Percentiles rank a stretch among this genome's conserved stretches.
Conservation (phyloP, 2,113 vertebrate species). For the Dendropsophus ebraccatus region DNA sequence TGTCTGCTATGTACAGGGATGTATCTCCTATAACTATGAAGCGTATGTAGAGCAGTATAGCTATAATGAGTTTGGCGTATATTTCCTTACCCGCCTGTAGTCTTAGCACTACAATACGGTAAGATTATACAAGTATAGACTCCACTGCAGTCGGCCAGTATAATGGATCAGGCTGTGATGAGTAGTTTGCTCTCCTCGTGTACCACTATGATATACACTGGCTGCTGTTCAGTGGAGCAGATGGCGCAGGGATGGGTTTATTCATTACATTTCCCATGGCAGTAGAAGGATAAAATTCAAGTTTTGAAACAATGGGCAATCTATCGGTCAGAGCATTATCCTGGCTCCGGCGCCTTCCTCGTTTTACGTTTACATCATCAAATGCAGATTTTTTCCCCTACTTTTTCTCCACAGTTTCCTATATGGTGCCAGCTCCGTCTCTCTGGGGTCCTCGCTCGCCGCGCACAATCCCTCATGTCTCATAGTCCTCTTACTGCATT, state of each 20-base stretch:
- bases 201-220: slow-evolving; percentile 33
- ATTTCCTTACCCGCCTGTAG: background rate
- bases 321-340: slow-evolving; percentile 29
- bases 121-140: background rate
- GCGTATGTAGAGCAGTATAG: background rate
- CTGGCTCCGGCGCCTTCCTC: slow-evolving; percentile 8
- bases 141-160: background rate
- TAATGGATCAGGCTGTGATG: background rate
- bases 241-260: slow-evolving; percentile 48
- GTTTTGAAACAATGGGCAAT: slow-evolving; percentile 43
- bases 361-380: slow-evolving; percentile 33
- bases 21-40: no score
- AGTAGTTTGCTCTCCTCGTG: slow-evolving; percentile 10
- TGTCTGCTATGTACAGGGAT: no score
- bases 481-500: slow-evolving; percentile 23
- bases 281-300: slow-evolving; percentile 40
- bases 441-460: background rate
- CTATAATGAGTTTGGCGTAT: background rate
- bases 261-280: slow-evolving; percentile 55
- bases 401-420: background rate
- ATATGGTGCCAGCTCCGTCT: background rate
- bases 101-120: background rate
- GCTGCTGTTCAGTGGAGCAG: slow-evolving; percentile 50
- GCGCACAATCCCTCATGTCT: background rate
- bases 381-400: slow-evolving; percentile 9